phyloP scores from a whole-genome alignment of 2,113 vertebrate genomes.

The Gracilinanus agilis region DNA sequence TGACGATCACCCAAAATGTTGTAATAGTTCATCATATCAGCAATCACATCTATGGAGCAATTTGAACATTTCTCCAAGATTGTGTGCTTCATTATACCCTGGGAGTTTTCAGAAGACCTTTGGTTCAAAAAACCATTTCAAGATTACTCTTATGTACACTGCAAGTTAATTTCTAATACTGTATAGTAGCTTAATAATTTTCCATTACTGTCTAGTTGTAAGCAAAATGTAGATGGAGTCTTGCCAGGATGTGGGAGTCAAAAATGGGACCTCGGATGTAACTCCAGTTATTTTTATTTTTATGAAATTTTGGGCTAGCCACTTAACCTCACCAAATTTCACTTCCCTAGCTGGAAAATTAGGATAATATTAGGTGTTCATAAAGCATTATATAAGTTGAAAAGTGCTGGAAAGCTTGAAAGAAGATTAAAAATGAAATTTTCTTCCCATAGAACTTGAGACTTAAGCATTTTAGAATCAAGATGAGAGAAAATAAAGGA shows the following conservation, averaged over 20 bases:
- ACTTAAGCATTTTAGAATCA: not conserved
- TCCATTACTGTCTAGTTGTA: not conserved
- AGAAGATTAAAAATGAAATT: not conserved
- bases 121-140: not conserved
- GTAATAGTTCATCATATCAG: not conserved
- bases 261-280: not conserved
- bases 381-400: not conserved
- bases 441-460: not conserved
- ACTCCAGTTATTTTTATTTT: not conserved
- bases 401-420: not conserved
- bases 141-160: not conserved
- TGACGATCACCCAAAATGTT: not conserved
- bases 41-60: not conserved
- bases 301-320: not conserved
- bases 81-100: not conserved
- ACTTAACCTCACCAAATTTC: not conserved
- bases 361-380: not conserved
- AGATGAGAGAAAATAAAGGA: not conserved
- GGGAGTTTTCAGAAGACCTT: not conserved
- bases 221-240: not conserved
- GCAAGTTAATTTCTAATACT: not conserved
- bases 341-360: not conserved
- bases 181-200: not conserved
- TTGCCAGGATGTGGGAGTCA: not conserved
- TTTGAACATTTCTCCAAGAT: not conserved